A percentile compares a stretch with the other conserved stretches of the same genome.
Evolutionary conservation across 1,140 invertebrate species (phyloP).

Genomic region (Euura saliciscinereae): DNA sequence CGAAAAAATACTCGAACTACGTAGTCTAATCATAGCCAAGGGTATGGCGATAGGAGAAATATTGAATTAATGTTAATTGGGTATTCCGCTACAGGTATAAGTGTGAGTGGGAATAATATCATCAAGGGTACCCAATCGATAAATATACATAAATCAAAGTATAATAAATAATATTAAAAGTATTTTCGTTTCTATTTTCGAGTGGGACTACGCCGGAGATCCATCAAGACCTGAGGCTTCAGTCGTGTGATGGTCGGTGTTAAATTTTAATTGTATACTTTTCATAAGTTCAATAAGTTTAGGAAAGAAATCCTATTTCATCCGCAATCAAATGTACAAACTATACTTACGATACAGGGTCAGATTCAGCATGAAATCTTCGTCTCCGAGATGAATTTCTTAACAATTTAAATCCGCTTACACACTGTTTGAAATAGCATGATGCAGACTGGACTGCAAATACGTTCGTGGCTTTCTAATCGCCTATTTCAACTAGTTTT

Average conservation of each 20-base stretch:
- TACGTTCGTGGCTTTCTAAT: neutral
- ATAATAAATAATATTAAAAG: slow-evolving; percentile 6
- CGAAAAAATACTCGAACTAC: no score
- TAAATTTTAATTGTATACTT: neutral
- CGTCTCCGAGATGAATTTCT: slow-evolving; percentile 12
- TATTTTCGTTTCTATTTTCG: neutral
- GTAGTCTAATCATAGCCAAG: no score
- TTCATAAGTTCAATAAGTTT: neutral
- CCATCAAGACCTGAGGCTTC: neutral
- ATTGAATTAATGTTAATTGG: no score
- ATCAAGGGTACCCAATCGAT: neutral
- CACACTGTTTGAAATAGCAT: slow-evolving; percentile 15
- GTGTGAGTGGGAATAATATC: neutral
- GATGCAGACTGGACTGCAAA: slow-evolving; percentile 21
- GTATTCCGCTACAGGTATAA: no score
- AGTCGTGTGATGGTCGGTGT: neutral
- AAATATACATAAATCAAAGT: slow-evolving; percentile 1
- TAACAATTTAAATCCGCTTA: slow-evolving; percentile 12
- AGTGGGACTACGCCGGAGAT: neutral
- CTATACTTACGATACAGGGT: slow-evolving; percentile 19
- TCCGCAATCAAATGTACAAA: neutral
- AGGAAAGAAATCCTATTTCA: neutral
- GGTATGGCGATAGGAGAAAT: no score
- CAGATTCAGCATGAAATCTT: slow-evolving; percentile 24
- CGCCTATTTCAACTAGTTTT: neutral